A percentile compares a stretch with the other conserved stretches of the same genome.
Evolutionary conservation across 2,113 vertebrate species (phyloP).

Genomic region (Apteryx mantelli): DNA sequence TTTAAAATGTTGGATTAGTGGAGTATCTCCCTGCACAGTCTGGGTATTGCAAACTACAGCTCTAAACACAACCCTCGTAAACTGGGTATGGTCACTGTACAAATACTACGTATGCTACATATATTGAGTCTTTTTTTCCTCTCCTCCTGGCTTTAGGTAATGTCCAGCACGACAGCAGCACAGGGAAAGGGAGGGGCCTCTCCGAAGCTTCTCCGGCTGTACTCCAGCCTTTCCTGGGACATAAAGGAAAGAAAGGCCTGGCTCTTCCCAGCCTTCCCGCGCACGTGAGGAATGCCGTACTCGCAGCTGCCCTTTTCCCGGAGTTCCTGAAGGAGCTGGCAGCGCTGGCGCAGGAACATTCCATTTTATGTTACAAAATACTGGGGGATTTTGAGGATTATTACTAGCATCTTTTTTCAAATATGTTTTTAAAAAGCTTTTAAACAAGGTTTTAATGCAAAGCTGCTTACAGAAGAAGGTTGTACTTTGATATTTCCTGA

Average conservation of each 20-base stretch:
- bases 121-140: not conserved
- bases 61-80: not conserved
- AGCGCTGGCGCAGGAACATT: constrained; percentile 94
- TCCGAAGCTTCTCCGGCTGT: constrained; percentile 66
- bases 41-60: not conserved
- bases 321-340: constrained; percentile 98
- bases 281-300: constrained; percentile 84
- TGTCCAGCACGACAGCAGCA: constrained; percentile 63
- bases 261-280: constrained; percentile 80
- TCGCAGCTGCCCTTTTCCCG: constrained; percentile 91
- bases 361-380: constrained; percentile 87
- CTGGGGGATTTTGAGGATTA: constrained; percentile 83
- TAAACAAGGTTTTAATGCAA: constrained; percentile 59
- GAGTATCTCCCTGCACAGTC: not conserved
- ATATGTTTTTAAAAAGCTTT: constrained; percentile 11
- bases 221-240: constrained; percentile 76
- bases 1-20: not conserved
- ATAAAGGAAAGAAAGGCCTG: constrained; percentile 73
- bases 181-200: constrained; percentile 61
- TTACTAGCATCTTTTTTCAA: constrained; percentile 49
- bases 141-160: constrained; percentile 76
- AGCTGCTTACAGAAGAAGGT: constrained; percentile 73
- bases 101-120: not conserved
- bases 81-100: not conserved
- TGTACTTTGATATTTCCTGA: constrained; percentile 77